phyloP scores from a whole-genome alignment of 1,140 invertebrate genomes.

The Schlechtendalia chinensis region DNA sequence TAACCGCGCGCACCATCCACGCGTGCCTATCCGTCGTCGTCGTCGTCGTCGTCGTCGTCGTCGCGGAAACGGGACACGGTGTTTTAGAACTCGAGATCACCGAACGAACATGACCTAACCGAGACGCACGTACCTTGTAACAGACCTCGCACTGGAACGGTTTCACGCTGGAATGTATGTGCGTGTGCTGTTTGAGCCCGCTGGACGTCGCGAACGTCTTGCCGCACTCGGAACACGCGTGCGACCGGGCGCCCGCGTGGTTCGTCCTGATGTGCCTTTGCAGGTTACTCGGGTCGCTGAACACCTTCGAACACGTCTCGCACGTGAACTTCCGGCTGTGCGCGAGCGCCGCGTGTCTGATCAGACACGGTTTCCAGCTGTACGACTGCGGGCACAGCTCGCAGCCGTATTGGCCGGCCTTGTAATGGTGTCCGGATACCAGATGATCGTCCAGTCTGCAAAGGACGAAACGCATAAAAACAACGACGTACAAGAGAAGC shows the following conservation, averaged over 20 bases:
- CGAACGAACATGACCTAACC: no score
- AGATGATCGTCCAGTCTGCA: conserved; percentile 78
- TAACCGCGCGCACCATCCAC: conserved; percentile 1
- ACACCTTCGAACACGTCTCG: conserved; percentile 91
- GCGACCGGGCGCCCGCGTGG: conserved; percentile 87
- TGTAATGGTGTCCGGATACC: conserved; percentile 72
- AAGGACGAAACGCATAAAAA: no score
- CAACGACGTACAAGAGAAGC: no score
- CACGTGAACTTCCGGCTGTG: conserved; percentile 85
- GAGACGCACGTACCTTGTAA: conserved; percentile 64
- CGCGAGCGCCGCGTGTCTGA: conserved; percentile 76
- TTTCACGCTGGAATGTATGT: conserved; percentile 98
- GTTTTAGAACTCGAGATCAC: no score
- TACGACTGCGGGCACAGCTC: conserved; percentile 81
- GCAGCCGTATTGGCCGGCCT: conserved; percentile 75
- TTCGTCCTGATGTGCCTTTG: conserved; percentile 92
- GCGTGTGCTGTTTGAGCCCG: conserved; percentile 97
- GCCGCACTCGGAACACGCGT: conserved; percentile 95
- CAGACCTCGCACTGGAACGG: conserved; percentile 95
- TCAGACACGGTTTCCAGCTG: conserved; percentile 75
- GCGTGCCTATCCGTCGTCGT: no score
- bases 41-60: not conserved
- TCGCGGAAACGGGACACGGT: conserved; percentile 20
- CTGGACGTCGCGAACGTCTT: conserved; percentile 97
- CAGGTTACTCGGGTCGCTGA: conserved; percentile 92